Conservation (phyloP, 2,888 invertebrate genomes). For the Eledona agricola region DNA sequence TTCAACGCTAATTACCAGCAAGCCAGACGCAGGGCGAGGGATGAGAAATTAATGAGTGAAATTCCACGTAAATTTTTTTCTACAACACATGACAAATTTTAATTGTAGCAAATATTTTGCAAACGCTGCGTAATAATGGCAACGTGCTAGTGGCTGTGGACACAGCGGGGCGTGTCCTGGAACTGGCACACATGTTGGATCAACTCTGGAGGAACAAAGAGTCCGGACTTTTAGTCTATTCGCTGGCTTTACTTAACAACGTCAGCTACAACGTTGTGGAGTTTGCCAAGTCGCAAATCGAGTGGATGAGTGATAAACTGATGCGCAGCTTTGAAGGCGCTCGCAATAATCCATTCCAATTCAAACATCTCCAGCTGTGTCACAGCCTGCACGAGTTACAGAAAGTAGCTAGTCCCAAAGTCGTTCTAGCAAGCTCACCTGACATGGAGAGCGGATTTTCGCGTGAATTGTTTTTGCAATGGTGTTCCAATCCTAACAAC, state of each 20-base stretch:
- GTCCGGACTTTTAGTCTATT: conserved; percentile 94
- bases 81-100: conserved; percentile 1
- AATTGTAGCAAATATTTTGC: conserved; percentile 83
- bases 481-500: conserved; percentile 92
- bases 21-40: conserved; percentile 86
- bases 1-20: conserved; percentile 96
- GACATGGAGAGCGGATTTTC: conserved; percentile 97
- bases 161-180: conserved; percentile 95
- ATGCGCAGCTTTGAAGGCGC: conserved; percentile 92
- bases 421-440: conserved; percentile 93
- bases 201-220: conserved; percentile 95
- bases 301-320: conserved; percentile 99
- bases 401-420: conserved; percentile 90
- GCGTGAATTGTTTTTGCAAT: conserved; percentile 91
- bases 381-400: conserved; percentile 89
- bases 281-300: conserved; percentile 98
- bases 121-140: conserved; percentile 92
- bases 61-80: conserved; percentile 10
- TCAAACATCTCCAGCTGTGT: conserved; percentile 92
- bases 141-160: conserved; percentile 96
- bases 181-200: conserved; percentile 95
- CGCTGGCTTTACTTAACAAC: conserved; percentile 91
- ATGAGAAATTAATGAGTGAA: conserved; percentile 95
- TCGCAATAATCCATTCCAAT: conserved; percentile 94
- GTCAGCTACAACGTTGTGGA: conserved; percentile 99